A percentile compares a stretch with the other conserved stretches of the same genome.
Evolutionary conservation across 1,140 invertebrate species (phyloP).

Genomic region (Stegodyphus dumicola): DNA sequence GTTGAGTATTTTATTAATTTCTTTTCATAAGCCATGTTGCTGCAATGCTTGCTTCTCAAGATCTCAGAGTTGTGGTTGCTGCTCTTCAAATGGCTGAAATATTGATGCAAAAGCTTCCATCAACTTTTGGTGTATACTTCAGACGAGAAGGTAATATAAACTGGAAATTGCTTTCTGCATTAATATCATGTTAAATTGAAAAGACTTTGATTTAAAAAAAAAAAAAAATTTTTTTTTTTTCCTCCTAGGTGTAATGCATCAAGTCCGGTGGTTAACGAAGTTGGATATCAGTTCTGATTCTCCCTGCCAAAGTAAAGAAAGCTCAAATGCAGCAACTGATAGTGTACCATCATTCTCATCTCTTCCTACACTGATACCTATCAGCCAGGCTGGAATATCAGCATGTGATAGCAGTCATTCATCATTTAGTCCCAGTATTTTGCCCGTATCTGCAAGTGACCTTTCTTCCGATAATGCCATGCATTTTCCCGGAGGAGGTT

Average conservation of each 20-base stretch:
- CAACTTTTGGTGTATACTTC: constrained; percentile 94
- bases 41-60: constrained; percentile 96
- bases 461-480: constrained; percentile 52
- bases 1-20: neutral
- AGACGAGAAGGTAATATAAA: constrained; percentile 79
- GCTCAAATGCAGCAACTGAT: constrained; percentile 6
- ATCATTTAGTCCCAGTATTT: constrained; percentile 33
- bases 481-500: constrained; percentile 42
- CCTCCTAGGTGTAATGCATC: constrained; percentile 83
- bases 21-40: constrained; percentile 84
- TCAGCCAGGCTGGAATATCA: neutral
- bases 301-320: constrained; percentile 26
- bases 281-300: constrained; percentile 68
- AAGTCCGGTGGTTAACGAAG: constrained; percentile 83
- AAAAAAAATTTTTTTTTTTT: constrained; percentile 35
- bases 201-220: neutral
- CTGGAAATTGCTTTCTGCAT: neutral
- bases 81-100: constrained; percentile 97
- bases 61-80: constrained; percentile 94
- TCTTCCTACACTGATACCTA: constrained; percentile 42
- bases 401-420: constrained; percentile 47
- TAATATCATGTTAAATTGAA: neutral
- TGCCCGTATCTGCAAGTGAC: constrained; percentile 49
- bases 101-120: constrained; percentile 93
- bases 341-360: constrained; percentile 40